phyloP scores from a whole-genome alignment of 2,888 invertebrate species.

The Erannis defoliaria region DNA sequence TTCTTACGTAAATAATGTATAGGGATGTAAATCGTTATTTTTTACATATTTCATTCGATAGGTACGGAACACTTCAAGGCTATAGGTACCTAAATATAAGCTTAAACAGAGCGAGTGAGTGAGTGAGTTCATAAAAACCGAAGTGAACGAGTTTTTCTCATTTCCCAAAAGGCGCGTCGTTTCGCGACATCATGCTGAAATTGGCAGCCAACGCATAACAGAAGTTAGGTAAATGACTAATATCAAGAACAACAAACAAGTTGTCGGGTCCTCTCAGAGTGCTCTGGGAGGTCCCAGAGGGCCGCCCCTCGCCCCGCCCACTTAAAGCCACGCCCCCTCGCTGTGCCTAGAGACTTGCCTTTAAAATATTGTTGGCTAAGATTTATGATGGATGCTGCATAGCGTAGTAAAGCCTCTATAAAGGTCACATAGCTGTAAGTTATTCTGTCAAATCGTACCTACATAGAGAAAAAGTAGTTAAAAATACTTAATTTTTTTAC shows the following conservation, averaged over 20 bases:
- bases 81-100: neutral
- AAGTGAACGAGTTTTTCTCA: constrained; percentile 22
- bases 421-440: neutral
- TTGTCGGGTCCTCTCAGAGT: constrained; percentile 64
- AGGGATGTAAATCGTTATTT: no score
- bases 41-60: no score
- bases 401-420: no score
- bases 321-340: constrained; percentile 67
- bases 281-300: constrained; percentile 77
- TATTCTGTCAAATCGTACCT: neutral
- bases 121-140: constrained; percentile 9
- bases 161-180: constrained; percentile 31
- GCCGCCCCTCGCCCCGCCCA: constrained; percentile 73
- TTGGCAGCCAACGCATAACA: constrained; percentile 41
- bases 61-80: no score
- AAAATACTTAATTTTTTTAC: no score
- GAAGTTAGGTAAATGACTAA: constrained; percentile 52
- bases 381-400: constrained; percentile 47
- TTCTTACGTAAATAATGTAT: no score
- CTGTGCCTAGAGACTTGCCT: constrained; percentile 71
- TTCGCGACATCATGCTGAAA: constrained; percentile 39
- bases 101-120: no score
- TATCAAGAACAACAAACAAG: constrained; percentile 69
- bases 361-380: constrained; percentile 66
- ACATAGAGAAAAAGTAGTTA: neutral